A percentile compares a stretch with the other conserved stretches of the same genome.
Conservation (phyloP, 2,113 vertebrate genomes). For the Furnarius figulus region DNA sequence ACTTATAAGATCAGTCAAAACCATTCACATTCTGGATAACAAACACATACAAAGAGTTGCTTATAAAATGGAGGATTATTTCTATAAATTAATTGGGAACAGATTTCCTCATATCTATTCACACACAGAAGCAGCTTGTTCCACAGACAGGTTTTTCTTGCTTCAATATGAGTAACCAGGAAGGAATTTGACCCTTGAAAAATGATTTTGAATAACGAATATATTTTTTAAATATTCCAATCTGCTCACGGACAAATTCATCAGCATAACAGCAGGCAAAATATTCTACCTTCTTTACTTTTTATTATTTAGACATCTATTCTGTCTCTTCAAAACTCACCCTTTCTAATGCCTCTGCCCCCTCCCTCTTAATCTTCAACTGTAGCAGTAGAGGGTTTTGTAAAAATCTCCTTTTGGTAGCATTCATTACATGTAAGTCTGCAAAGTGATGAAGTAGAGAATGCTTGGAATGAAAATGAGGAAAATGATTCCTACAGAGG, state of each 20-base stretch:
- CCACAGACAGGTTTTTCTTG: conserved; percentile 3
- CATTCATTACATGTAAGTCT: conserved; percentile 24
- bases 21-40: conserved; percentile 15
- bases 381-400: neutral
- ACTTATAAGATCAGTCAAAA: conserved; percentile 34
- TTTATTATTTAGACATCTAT: conserved; percentile 29
- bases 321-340: neutral
- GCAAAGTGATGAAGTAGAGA: conserved; percentile 4
- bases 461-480: conserved; percentile 39
- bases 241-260: conserved; percentile 41
- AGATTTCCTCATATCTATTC: conserved; percentile 2
- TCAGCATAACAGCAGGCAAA: conserved; percentile 49
- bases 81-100: conserved; percentile 59
- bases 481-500: conserved; percentile 40
- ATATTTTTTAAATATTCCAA: conserved; percentile 47
- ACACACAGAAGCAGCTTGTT: conserved; percentile 41
- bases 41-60: conserved; percentile 10
- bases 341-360: neutral
- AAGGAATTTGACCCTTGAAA: conserved; percentile 53
- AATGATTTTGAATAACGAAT: conserved; percentile 36
- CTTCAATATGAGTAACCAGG: conserved; percentile 19
- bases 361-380: neutral
- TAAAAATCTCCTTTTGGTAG: conserved; percentile 26
- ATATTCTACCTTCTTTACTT: conserved; percentile 20
- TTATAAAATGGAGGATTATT: conserved; percentile 45